Base-by-base conservation (phyloP, 2,797 vertebrate genomes). In the Sebastes minor region DNA sequence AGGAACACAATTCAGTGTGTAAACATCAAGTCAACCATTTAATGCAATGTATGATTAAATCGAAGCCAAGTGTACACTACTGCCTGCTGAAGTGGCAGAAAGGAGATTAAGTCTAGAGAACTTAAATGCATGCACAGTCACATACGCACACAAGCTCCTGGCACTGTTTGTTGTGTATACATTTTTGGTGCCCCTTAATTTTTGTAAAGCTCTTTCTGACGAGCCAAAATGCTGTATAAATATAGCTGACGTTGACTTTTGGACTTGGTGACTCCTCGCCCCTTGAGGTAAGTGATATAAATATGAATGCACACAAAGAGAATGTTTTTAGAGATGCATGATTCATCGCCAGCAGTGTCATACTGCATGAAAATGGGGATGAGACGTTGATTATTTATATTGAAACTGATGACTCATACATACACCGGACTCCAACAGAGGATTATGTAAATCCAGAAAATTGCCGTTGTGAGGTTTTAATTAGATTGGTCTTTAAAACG, bases 381-480 rank as follows among this genome's bases (percentile, higher is more conserved):
- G 28, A 81, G 65, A 61, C 23, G 12, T 56, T 66, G 71, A 81
- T 83, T 13, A 67, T 75, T 78, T 80, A 42, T 60, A 32, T 46
- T 71, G 13, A 84, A 86, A 80, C 11, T 70, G 83, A 86, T 88
- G 83, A 89, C 60, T 86, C 77, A 87, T 18, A 52, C 60, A 12
- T 25, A 64, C 16, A 62, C 18, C 5, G 9, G 74, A 81, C 71
- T 56, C 82, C 71, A 57, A 49, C 69, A 71, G 61, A 66, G 78
- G 63, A 81, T 88, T 83, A 90, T 78, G 55, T 74, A 85, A 89
- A 87, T 49, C 74, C 14, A 61, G 38, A 3, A 57, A 80, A 82
- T 56, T 69, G 23, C 16, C 16, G 57, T 67, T 2, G 28, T 62
- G 11, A 74, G 53, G 68, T 66, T 79, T 87, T 79, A 78, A 86